Percentiles rank a stretch among this genome's conserved stretches.
These are phyloP conservation scores for Ctenopoma multispine DNA, from an alignment of 2,797 vertebrate species.

Conservation along the genomic window DNA sequence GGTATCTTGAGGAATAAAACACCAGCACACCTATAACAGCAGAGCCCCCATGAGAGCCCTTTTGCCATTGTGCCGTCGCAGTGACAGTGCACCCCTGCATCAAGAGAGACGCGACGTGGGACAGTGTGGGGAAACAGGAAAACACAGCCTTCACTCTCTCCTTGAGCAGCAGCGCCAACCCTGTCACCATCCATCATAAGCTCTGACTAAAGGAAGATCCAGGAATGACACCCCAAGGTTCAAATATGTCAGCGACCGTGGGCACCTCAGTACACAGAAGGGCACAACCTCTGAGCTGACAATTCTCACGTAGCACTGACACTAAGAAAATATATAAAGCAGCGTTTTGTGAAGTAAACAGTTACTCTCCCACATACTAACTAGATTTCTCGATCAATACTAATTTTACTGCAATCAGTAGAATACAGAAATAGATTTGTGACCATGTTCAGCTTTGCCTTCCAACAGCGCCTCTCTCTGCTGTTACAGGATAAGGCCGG, in stretches of 20 bases:
- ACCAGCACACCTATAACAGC: constrained; percentile 11
- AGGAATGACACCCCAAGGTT: constrained; percentile 29
- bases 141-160: constrained; percentile 51
- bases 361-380: background rate
- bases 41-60: too few species aligned
- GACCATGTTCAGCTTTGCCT: background rate
- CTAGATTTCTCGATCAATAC: background rate
- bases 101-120: too few species aligned
- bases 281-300: constrained; percentile 12
- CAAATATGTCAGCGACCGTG: constrained; percentile 36
- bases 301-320: background rate
- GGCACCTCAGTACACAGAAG: constrained; percentile 14
- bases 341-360: constrained; percentile 4
- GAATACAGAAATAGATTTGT: constrained; percentile 3
- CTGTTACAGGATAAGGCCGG: background rate
- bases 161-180: constrained; percentile 52
- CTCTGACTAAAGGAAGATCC: constrained; percentile 50
- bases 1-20: constrained; percentile 31
- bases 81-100: too few species aligned
- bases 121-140: constrained; percentile 34
- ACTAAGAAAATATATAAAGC: background rate
- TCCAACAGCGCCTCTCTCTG: background rate
- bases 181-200: constrained; percentile 67
- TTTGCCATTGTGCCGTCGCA: too few species aligned
- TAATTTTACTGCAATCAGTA: constrained; percentile 2